These are phyloP conservation scores for Dryas iulia DNA, from an alignment of 1,140 invertebrate genomes.

Conservation along the genomic window DNA sequence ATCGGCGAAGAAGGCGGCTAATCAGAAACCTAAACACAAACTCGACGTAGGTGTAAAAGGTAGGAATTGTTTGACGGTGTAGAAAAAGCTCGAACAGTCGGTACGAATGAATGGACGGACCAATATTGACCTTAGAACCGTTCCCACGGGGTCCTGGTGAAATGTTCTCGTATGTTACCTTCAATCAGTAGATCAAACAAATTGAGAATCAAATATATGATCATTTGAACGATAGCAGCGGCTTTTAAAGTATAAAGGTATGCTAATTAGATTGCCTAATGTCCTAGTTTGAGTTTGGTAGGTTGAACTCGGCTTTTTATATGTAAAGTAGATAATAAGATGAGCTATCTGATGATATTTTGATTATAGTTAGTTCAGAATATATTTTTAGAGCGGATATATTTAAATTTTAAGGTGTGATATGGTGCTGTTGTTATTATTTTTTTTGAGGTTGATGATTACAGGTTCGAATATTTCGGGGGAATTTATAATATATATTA, in stretches of 20 bases:
- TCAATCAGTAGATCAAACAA: slow-evolving; percentile 61
- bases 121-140: slow-evolving; percentile 66
- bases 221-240: slow-evolving; percentile 65
- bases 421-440: not conserved
- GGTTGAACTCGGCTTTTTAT: not conserved
- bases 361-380: not conserved
- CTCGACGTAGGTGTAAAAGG: slow-evolving; percentile 69
- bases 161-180: slow-evolving; percentile 66
- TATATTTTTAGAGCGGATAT: not conserved
- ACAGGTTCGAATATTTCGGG: too few species aligned
- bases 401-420: not conserved
- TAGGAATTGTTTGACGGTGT: slow-evolving; percentile 56
- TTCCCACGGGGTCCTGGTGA: slow-evolving; percentile 70
- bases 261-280: slow-evolving; percentile 63
- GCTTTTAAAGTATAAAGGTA: slow-evolving; percentile 72
- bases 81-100: slow-evolving; percentile 55
- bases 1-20: slow-evolving; percentile 73
- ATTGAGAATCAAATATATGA: slow-evolving; percentile 69
- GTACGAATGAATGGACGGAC: slow-evolving; percentile 54
- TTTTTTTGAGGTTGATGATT: too few species aligned
- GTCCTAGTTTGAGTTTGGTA: not conserved
- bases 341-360: not conserved
- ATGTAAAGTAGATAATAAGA: not conserved
- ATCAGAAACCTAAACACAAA: slow-evolving; percentile 71
- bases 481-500: too few species aligned